phyloP scores from a whole-genome alignment of 2,888 invertebrate species.

The Rhyacophila evoluta region DNA sequence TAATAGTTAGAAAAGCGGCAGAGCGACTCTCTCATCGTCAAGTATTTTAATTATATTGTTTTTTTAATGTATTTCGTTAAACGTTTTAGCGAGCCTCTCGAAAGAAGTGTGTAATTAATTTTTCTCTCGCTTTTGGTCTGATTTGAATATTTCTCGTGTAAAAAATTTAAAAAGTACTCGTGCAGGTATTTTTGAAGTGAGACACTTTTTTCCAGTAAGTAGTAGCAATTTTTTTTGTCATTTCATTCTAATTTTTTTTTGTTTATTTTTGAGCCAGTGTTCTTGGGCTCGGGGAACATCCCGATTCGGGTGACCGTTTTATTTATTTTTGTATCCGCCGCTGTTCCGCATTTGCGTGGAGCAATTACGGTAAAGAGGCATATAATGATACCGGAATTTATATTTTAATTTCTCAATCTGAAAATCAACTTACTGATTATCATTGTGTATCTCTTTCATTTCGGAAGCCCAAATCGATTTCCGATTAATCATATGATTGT shows the following conservation, averaged over 20 bases:
- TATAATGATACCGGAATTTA: too few species aligned
- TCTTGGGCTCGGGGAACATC: neutral
- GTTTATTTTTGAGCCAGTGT: neutral
- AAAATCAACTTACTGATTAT: neutral
- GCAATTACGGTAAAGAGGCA: too few species aligned
- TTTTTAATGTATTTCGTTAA: neutral
- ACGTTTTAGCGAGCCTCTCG: neutral
- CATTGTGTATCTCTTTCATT: too few species aligned
- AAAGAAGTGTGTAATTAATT: neutral
- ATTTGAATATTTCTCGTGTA: too few species aligned
- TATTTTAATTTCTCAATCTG: neutral
- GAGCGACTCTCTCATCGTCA: conserved; percentile 20
- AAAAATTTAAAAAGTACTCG: neutral
- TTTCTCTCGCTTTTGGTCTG: neutral
- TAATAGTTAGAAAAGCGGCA: neutral
- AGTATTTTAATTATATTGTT: conserved; percentile 24
- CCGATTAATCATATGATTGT: neutral
- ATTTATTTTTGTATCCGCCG: neutral
- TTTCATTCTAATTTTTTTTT: neutral
- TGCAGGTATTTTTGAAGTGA: neutral
- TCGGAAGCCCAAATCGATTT: neutral
- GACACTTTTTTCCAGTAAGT: neutral
- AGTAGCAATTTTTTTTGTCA: neutral
- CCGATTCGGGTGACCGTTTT: neutral
- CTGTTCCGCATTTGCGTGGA: too few species aligned